Evolutionary conservation across 2,113 vertebrate genomes (phyloP).

Genomic region (Tricholaema leucomelas): DNA sequence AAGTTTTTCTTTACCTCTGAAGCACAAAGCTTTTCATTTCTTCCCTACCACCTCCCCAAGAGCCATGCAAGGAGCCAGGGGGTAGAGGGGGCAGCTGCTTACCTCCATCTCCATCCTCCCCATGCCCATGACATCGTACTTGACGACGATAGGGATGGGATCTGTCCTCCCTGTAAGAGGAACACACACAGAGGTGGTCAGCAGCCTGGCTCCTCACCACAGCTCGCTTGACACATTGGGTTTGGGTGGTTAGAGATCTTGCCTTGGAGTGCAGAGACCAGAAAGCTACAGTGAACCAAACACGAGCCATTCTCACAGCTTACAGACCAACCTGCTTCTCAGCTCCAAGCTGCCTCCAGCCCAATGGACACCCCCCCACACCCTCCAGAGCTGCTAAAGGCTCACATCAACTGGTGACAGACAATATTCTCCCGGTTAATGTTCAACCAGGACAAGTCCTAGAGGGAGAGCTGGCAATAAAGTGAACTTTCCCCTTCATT

Average conservation of each 20-base stretch:
- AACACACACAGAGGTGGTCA: constrained; percentile 77
- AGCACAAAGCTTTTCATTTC: background rate
- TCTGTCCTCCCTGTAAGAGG: constrained; percentile 92
- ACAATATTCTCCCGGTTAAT: background rate
- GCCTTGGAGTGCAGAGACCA: constrained; percentile 99
- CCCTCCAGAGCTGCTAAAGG: background rate
- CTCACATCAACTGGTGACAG: background rate
- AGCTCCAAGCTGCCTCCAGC: background rate
- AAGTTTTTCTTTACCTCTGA: background rate
- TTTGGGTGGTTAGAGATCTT: constrained; percentile 98
- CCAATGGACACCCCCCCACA: background rate
- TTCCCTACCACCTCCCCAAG: background rate
- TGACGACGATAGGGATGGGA: constrained; percentile 97
- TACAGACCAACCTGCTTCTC: constrained; percentile 68
- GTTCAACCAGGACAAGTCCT: background rate
- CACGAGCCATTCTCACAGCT: constrained; percentile 99
- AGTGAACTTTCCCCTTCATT: background rate
- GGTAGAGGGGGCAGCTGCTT: background rate
- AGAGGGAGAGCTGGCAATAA: background rate
- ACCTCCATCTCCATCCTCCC: constrained; percentile 99
- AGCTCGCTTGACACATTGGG: constrained; percentile 88
- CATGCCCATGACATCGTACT: constrained; percentile 99
- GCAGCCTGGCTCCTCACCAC: constrained; percentile 52
- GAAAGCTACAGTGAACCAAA: constrained; percentile 99
- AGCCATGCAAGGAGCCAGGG: background rate